Base-by-base conservation (phyloP, 2,888 invertebrate species). In the Ophonus ardosiacus region DNA sequence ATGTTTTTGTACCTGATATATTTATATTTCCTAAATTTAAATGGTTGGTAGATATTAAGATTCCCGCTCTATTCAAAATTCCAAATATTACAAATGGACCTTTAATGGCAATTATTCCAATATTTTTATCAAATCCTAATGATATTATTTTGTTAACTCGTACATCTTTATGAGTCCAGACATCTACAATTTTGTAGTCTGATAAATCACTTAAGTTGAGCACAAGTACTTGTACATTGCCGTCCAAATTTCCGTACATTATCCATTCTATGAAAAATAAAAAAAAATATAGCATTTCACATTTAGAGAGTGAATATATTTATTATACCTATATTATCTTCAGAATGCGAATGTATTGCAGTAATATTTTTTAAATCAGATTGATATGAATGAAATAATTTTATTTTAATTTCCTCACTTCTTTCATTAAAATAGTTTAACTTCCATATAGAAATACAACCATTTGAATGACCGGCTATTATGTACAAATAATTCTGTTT, bases 401-500 rank as follows among this genome's bases (percentile, higher is more conserved):
- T 85, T 31, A 83, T 84, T 15, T 87, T 85, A 57, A 85, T 81
- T 74, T 86, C 85, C 61, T 87, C 86, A 80, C 88, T 87, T 38
- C 59, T n/a, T 51, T 13, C n/a, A 56, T 85, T 40, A 63, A 68
- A 43, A 59, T 59, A 56, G 79, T 86, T 86, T 85, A 91, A 87
- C 86, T 88, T 89, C 90, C 90, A 90, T 76, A 89, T 87, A 57
- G 88, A 88, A 56, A 91, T 87, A 24, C 87, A 87, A 15, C 90
- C 90, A 88, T 89, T 88, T 79, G 87, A 86, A 87, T 90, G 90
- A 2, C 90, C 90, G 59, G 89, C 88, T 86, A 90, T 89, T 74
- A 91, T 86, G 78, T 88, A 87, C 78, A 88, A 87, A 86, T 86
- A 88, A 56, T 86, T 87, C 81, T 81, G 83, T 21, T 86, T 57